Percentiles rank a stretch among this genome's conserved stretches.
Evolutionary conservation across 2,888 invertebrate species (phyloP).

Genomic region (Creontiades dilutus): DNA sequence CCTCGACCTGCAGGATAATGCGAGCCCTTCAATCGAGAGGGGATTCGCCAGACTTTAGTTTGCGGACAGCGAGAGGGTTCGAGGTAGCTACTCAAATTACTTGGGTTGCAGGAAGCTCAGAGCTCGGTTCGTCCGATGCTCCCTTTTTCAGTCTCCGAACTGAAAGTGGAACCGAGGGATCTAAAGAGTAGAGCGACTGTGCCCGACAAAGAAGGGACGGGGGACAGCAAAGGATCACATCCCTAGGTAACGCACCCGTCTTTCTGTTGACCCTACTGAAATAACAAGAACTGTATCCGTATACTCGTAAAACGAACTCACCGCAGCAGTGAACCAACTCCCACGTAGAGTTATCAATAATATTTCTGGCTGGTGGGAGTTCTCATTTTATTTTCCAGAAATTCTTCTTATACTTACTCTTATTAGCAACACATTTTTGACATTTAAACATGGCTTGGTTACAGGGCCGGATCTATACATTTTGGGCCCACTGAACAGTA

Average conservation of each 20-base stretch:
- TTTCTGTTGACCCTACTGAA: conserved; percentile 6
- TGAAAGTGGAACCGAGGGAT: neutral
- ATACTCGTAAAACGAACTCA: neutral
- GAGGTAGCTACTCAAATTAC: neutral
- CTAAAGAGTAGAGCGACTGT: neutral
- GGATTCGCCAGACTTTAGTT: neutral
- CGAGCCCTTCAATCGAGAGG: neutral
- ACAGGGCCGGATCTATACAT: too few species aligned
- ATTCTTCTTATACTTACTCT: too few species aligned
- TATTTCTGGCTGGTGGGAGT: too few species aligned
- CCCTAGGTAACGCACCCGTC: neutral
- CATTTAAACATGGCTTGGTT: too few species aligned
- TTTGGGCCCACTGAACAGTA: too few species aligned
- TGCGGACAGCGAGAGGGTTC: neutral
- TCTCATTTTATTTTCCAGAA: too few species aligned
- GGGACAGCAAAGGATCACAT: neutral
- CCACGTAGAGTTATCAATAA: neutral
- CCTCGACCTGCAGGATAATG: neutral
- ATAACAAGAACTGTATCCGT: neutral
- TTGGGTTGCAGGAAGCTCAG: neutral
- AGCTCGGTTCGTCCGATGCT: neutral
- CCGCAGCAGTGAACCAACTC: neutral
- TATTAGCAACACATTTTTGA: too few species aligned
- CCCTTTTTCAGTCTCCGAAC: neutral
- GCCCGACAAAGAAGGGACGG: neutral